Evolutionary conservation across 2,113 vertebrate species (phyloP), one percentile per base, ranked within the genome.

Genomic region (Microtus montanus): DNA sequence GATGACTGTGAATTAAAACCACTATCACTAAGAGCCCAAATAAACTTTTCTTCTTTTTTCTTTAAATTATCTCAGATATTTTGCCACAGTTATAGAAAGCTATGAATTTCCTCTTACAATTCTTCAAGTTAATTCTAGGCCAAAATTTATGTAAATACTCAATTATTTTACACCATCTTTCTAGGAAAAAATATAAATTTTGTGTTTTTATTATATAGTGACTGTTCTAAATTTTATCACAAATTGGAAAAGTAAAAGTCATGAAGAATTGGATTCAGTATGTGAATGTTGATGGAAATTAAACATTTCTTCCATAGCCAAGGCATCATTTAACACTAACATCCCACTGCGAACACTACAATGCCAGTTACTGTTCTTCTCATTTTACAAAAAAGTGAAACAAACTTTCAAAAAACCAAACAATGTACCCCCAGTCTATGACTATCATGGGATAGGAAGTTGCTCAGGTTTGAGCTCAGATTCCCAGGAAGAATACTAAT

Each of bases 221-320:
- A 90, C 52, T 47, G 38, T 11, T 94, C 49, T 89, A 64, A 79
- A 49, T 77, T 92, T 84, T 77, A 89, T 89, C 22, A 93, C 12
- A 38, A 88, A 93, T 47, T 84, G 22, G 35, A 91, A 38, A 7
- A 54, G 10, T 82, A 73, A 33, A 85, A 33, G 30, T 35, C 44
- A 47, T 0, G 10, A 85, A 66, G 26, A 47, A 47, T 33, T 66
- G 11, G n/a, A 66, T 47, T 87, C n/a, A 79, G 26, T 44, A 44
- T 61, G 84, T 26, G 24, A 68, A 84, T 92, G 82, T 47, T 47
- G 66, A 41, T 35, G 70, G 6, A 19, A 54, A 1, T 52, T 22
- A 83, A 85, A 87, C 17, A 83, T 58, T 95, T 70, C 68, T 11
- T 75, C n/a, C 28, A 58, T 73, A 64, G 74, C 20, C 80, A 74